Evolutionary conservation across 1,140 invertebrate species (phyloP), one percentile per base, ranked within the genome.

Genomic region (Danaus melanippus): DNA sequence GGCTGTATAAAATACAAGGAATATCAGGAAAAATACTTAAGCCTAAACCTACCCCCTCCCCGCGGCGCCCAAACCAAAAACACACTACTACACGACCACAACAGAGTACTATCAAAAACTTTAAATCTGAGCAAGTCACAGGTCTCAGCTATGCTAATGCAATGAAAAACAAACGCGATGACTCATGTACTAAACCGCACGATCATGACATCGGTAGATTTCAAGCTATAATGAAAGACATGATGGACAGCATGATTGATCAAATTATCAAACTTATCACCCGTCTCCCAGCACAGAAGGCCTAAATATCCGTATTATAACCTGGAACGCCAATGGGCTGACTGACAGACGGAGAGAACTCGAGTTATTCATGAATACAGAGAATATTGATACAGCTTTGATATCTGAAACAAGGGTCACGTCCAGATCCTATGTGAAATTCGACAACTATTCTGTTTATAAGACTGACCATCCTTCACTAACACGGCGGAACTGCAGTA

Each of bases 1-100:
- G 64, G 60, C 4, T 66, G 60, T 49, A 42, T 12, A 46, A 56
- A 43, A 9, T 66, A 62, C 42, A 66, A 66, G 45, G 41, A 62
- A 49, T 66, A 66, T 12, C 11, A 17, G 12, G 21, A 49, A 32
- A 32, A 9, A 40, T 49, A 49, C 9, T 40, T 7, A n/a, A 49
- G 15, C 15, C 3, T 15, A 15, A 15, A 15, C 1, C 3, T 3
- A 15, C 15, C 15, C 15, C n/a, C n/a, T n/a, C 15, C 15, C 15
- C 15, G 15, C 15, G 3, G 3, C n/a, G n/a, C n/a, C 15, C 3
- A 1, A 3, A 15, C 1, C 15, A 15, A 15, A 15, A n/a, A n/a
- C n/a, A n/a, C n/a, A n/a, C n/a, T n/a, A n/a, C n/a, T n/a, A n/a
- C n/a, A n/a, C n/a, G n/a, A n/a, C n/a, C n/a, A n/a, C n/a, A n/a